Evolutionary conservation across 2,888 invertebrate genomes (phyloP).

Genomic region (Meliscaeva auricollis): DNA sequence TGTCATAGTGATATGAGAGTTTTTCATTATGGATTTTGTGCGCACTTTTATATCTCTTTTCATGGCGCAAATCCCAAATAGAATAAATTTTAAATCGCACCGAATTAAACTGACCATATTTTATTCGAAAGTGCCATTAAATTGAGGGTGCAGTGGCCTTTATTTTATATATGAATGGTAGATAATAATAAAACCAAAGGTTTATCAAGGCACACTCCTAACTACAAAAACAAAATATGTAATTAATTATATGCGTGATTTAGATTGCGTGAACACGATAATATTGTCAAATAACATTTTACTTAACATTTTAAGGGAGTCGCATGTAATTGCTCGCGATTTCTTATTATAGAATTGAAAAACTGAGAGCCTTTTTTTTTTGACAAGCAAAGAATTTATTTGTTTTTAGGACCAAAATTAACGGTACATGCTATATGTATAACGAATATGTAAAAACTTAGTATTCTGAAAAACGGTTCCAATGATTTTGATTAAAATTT

Average conservation of each 20-base stretch:
- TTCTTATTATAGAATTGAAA: too few species aligned
- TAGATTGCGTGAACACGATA: not conserved
- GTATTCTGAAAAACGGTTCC: too few species aligned
- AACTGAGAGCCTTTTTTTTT: too few species aligned
- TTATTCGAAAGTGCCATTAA: conserved; percentile 25
- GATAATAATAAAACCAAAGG: conserved; percentile 12
- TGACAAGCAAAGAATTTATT: too few species aligned
- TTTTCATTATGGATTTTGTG: conserved; percentile 26
- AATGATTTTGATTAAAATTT: too few species aligned
- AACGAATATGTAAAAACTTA: too few species aligned
- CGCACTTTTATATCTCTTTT: conserved; percentile 10
- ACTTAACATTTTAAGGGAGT: too few species aligned
- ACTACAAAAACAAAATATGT: not conserved
- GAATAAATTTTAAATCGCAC: conserved; percentile 36
- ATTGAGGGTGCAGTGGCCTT: not conserved
- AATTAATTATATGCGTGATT: not conserved
- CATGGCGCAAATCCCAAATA: conserved; percentile 14
- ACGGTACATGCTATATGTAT: too few species aligned
- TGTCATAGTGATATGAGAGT: conserved; percentile 39
- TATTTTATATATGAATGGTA: not conserved
- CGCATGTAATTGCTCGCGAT: too few species aligned
- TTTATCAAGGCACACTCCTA: not conserved
- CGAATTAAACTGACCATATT: conserved; percentile 26
- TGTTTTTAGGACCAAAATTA: too few species aligned
- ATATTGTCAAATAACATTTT: too few species aligned